Conservation (phyloP, 2,797 vertebrate species). For the Numenius phaeopus region DNA sequence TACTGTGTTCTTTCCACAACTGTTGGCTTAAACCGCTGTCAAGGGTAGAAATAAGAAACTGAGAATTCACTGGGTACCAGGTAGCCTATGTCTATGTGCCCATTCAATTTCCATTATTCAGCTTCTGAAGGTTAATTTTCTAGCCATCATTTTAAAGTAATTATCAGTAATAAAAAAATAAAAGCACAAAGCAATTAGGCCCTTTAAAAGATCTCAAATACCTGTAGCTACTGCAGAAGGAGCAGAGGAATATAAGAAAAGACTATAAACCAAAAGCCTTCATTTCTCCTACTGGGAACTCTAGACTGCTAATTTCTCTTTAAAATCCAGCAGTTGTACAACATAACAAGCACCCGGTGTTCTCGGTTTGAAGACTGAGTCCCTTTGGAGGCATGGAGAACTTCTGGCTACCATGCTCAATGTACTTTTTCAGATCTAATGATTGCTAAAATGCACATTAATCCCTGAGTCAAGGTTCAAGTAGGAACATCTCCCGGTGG, state of each 20-base stretch:
- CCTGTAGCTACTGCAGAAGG: neutral
- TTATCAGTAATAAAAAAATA: neutral
- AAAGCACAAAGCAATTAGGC: neutral
- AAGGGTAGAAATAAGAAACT: neutral
- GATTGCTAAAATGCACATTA: neutral
- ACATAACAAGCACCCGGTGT: neutral
- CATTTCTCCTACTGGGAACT: neutral
- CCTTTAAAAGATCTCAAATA: neutral
- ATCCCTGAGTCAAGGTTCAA: neutral
- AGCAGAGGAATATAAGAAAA: neutral
- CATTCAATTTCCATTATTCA: neutral
- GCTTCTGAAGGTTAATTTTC: neutral
- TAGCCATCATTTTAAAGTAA: neutral
- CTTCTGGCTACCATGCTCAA: neutral
- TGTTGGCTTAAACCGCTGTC: neutral
- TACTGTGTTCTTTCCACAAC: neutral
- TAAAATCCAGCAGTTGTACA: neutral
- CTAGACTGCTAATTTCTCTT: neutral
- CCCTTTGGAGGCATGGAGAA: neutral
- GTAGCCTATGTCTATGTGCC: neutral
- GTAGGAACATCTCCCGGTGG: neutral
- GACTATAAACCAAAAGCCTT: neutral
- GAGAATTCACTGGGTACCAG: neutral
- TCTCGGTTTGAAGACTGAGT: neutral
- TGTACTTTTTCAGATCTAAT: neutral